These are phyloP conservation scores for Drosophila rellima DNA, from an alignment of 2,888 invertebrate species.

Conservation along the genomic window DNA sequence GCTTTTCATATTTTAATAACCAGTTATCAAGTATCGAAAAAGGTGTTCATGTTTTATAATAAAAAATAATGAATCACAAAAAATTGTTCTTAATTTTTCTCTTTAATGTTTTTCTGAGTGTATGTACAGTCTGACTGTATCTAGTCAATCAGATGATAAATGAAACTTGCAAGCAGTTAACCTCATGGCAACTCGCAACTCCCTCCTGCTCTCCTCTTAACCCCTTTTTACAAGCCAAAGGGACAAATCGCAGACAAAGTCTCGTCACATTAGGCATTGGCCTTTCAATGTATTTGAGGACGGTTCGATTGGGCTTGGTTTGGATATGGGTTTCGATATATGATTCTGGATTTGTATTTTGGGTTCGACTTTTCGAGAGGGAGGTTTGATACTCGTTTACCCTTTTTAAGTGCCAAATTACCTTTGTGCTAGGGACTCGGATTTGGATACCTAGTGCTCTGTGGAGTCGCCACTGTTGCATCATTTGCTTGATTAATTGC, in stretches of 20 bases:
- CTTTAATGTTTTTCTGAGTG: too few relatives aligned
- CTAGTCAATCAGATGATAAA: constrained; percentile 79
- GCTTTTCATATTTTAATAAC: too few relatives aligned
- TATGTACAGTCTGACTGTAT: too few relatives aligned
- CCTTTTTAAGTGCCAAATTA: constrained; percentile 79
- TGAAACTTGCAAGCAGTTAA: constrained; percentile 49
- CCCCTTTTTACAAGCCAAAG: neutral
- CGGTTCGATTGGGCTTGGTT: constrained; percentile 34
- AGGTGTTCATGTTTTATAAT: too few relatives aligned
- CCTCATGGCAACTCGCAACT: constrained; percentile 16
- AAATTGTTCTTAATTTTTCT: too few relatives aligned
- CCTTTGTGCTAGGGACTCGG: constrained; percentile 49
- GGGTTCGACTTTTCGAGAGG: neutral
- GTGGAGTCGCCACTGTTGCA: constrained; percentile 46
- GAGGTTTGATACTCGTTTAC: constrained; percentile 47
- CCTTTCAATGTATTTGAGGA: constrained; percentile 62
- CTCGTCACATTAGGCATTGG: constrained; percentile 64
- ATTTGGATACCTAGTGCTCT: neutral
- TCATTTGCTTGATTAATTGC: constrained; percentile 76
- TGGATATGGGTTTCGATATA: constrained; percentile 12
- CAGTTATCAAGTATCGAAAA: too few relatives aligned
- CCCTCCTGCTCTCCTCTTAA: neutral
- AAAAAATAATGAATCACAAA: too few relatives aligned
- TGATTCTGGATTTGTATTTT: constrained; percentile 1
- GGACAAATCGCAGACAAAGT: constrained; percentile 39